phyloP scores from a whole-genome alignment of 2,113 vertebrate genomes.

The Ornithorhynchus anatinus region DNA sequence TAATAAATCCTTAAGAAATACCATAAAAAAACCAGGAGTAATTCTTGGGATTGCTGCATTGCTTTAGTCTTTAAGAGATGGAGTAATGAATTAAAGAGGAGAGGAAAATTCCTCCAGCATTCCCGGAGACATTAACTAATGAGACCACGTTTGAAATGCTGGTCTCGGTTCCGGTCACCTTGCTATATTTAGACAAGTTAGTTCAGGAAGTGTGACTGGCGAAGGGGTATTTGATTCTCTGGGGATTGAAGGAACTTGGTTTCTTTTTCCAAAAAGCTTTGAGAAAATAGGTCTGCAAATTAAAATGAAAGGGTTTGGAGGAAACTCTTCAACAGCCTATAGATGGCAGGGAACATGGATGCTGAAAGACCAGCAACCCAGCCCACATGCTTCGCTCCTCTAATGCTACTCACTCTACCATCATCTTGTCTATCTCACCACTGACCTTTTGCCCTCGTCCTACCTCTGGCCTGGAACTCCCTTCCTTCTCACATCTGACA shows the following conservation, averaged over 20 bases:
- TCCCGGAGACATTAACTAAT: background rate
- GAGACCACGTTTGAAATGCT: conserved; percentile 11
- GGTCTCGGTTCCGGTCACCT: background rate
- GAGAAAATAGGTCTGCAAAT: background rate
- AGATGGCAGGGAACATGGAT: conserved; percentile 15
- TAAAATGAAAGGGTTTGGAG: conserved; percentile 3
- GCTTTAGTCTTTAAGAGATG: background rate
- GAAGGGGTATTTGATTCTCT: background rate
- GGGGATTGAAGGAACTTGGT: background rate
- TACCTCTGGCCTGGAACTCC: too few species aligned
- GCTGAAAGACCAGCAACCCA: background rate
- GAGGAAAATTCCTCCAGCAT: background rate
- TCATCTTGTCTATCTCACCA: too few species aligned
- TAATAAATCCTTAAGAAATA: too few species aligned
- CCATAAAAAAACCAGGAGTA: too few species aligned
- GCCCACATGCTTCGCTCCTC: too few species aligned
- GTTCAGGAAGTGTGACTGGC: background rate
- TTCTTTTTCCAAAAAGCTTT: background rate
- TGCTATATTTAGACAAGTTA: background rate
- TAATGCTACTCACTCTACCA: too few species aligned
- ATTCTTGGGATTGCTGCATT: too few species aligned
- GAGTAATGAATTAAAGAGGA: background rate
- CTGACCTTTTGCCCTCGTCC: too few species aligned
- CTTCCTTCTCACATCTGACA: too few species aligned
- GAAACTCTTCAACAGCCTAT: background rate